Percentiles rank a stretch among this genome's conserved stretches.
Conservation (phyloP, 1,140 invertebrate genomes). For the Aphidius ervi region DNA sequence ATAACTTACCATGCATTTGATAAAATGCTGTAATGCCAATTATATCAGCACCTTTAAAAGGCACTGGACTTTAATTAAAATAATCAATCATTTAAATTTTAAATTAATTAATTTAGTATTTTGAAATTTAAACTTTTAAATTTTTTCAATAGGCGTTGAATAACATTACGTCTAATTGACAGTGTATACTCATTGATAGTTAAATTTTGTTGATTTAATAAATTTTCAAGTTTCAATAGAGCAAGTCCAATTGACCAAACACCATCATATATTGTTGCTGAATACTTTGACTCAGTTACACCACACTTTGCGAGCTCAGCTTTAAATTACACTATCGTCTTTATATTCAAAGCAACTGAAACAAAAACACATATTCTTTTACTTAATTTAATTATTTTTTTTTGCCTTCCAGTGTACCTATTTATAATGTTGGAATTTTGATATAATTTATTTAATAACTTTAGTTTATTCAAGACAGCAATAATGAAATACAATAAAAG, state of each 20-base stretch:
- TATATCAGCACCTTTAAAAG: constrained; percentile 79
- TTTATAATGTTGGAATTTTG: too few species aligned
- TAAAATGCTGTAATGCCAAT: constrained; percentile 78
- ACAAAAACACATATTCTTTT: not conserved
- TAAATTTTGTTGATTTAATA: constrained; percentile 37
- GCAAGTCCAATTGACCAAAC: constrained; percentile 82
- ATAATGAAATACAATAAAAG: too few species aligned
- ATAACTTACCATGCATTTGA: constrained; percentile 74
- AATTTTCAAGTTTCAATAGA: constrained; percentile 55
- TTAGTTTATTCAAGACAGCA: too few species aligned
- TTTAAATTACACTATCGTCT: constrained; percentile 70
- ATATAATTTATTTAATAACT: too few species aligned
- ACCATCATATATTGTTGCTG: constrained; percentile 80
- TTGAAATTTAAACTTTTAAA: constrained; percentile 71
- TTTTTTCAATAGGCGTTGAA: constrained; percentile 62
- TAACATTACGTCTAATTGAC: constrained; percentile 61
- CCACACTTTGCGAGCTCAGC: constrained; percentile 55
- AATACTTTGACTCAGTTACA: constrained; percentile 62
- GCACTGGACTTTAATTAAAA: constrained; percentile 73
- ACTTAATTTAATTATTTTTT: not conserved
- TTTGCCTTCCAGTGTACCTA: too few species aligned
- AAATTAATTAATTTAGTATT: constrained; percentile 33
- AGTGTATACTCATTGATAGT: constrained; percentile 68
- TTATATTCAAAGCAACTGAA: not conserved
- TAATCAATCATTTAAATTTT: not conserved